Conservation (phyloP, 2,888 invertebrate genomes). For the Steinernema carpocapsae region DNA sequence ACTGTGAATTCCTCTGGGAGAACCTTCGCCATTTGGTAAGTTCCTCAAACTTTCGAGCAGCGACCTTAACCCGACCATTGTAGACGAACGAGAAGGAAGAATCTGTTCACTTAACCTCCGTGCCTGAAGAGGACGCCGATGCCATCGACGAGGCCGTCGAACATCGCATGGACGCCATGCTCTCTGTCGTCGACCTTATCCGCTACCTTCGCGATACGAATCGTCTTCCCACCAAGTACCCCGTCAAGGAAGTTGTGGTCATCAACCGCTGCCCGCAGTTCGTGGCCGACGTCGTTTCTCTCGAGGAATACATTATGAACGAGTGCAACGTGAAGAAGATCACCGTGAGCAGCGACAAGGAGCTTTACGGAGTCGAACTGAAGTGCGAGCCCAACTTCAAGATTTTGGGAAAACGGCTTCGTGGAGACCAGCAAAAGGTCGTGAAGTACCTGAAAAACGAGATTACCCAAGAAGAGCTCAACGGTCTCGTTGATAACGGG, state of each 20-base stretch:
- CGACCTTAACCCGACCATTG: slow-evolving; percentile 21
- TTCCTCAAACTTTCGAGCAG: slow-evolving; percentile 63
- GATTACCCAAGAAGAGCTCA: slow-evolving; percentile 80
- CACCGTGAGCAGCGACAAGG: slow-evolving; percentile 85
- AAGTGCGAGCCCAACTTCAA: slow-evolving; percentile 94
- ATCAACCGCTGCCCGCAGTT: slow-evolving; percentile 84
- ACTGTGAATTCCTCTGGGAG: slow-evolving; percentile 93
- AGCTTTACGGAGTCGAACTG: slow-evolving; percentile 86
- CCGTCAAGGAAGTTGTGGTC: slow-evolving; percentile 91
- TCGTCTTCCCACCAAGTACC: slow-evolving; percentile 91
- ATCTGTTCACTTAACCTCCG: slow-evolving; percentile 89
- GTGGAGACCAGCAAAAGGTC: slow-evolving; percentile 87
- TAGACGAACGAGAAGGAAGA: slow-evolving; percentile 63
- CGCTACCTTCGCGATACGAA: slow-evolving; percentile 89
- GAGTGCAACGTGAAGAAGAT: slow-evolving; percentile 89
- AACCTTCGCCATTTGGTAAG: slow-evolving; percentile 74
- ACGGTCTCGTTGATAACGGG: slow-evolving; percentile 78
- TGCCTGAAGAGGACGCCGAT: slow-evolving; percentile 76
- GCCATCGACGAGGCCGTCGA: slow-evolving; percentile 86
- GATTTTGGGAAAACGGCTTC: slow-evolving; percentile 83
- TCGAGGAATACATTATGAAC: slow-evolving; percentile 85
- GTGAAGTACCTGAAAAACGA: slow-evolving; percentile 79
- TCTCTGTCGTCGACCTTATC: slow-evolving; percentile 90
- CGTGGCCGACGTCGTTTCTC: slow-evolving; percentile 79
- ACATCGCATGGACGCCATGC: slow-evolving; percentile 85